These are phyloP conservation scores for Thalassoma bifasciatum DNA, from an alignment of 2,113 vertebrate species.

Conservation along the genomic window DNA sequence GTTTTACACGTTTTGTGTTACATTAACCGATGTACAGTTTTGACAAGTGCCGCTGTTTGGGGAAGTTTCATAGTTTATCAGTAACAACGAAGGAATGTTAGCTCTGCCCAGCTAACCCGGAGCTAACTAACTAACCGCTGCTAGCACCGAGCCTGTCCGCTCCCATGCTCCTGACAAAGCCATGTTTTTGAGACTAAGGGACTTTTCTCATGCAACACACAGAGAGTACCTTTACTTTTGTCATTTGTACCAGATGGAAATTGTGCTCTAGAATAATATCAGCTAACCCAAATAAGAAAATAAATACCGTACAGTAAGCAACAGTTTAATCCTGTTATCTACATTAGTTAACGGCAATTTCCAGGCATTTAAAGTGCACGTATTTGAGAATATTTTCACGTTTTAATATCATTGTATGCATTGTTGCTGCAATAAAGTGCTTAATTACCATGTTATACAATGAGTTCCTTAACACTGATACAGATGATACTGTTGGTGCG, in stretches of 20 bases:
- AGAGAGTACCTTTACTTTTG: accelerated
- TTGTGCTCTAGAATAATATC: conserved; percentile 20
- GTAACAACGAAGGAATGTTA: conserved; percentile 61
- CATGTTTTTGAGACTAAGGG: conserved; percentile 38
- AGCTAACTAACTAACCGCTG: conserved; percentile 62
- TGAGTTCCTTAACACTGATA: too few species aligned
- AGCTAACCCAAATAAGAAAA: conserved; percentile 36
- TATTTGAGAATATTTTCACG: conserved; percentile 3
- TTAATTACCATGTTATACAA: background rate
- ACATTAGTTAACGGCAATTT: conserved; percentile 17
- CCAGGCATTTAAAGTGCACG: background rate
- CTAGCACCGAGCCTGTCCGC: conserved; percentile 51
- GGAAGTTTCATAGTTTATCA: conserved; percentile 57
- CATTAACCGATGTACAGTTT: background rate
- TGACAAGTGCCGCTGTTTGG: conserved; percentile 37
- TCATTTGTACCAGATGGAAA: background rate
- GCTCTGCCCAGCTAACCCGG: conserved; percentile 54
- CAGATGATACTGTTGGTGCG: background rate
- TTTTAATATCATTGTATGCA: too few species aligned
- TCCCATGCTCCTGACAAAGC: conserved; percentile 61
- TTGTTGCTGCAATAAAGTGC: background rate
- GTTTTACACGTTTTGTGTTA: background rate
- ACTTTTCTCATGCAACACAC: background rate
- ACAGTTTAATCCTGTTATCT: conserved; percentile 52
- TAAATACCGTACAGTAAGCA: conserved; percentile 28